These are phyloP conservation scores for Astropecten irregularis DNA, from an alignment of 53 echinoderm and acorn worm species.

Conservation along the genomic window DNA sequence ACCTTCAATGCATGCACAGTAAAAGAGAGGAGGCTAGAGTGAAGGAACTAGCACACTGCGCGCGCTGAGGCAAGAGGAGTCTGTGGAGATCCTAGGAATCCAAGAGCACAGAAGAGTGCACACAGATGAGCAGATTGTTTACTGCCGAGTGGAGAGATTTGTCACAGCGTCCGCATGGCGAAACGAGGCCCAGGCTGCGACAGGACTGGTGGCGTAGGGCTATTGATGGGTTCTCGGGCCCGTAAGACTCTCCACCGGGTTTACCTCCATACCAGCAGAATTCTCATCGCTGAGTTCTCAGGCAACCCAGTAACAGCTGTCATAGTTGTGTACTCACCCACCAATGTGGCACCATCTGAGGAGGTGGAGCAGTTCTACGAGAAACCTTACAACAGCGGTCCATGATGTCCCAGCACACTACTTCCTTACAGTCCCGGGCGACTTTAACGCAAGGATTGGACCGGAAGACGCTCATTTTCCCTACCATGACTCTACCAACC, in stretches of 20 bases:
- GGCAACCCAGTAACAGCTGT: slow-evolving; percentile 22
- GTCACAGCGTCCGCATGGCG: slow-evolving; percentile 9
- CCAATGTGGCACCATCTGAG: too few species aligned
- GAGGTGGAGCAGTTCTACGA: too few species aligned
- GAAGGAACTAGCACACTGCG: slow-evolving; percentile 7
- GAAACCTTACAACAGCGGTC: background rate
- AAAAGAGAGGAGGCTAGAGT: slow-evolving; percentile 13
- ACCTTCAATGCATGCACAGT: slow-evolving; percentile 30
- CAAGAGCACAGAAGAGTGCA: slow-evolving; percentile 24
- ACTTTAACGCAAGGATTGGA: too few species aligned
- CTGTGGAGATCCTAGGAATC: slow-evolving; percentile 17
- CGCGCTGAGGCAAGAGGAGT: background rate
- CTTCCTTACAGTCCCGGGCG: too few species aligned
- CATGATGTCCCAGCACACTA: background rate
- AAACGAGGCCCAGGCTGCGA: slow-evolving; percentile 9
- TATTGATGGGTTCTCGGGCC: slow-evolving; percentile 2
- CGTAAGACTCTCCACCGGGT: slow-evolving; percentile 1
- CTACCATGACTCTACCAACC: background rate
- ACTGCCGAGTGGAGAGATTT: background rate
- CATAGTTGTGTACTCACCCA: slow-evolving; percentile 13
- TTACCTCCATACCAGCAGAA: background rate
- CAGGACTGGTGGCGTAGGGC: slow-evolving; percentile 1
- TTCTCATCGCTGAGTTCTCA: too few species aligned
- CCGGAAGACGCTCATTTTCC: background rate
- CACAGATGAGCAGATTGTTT: slow-evolving; percentile 6